phyloP scores from a whole-genome alignment of 2,888 invertebrate genomes.

The Apocheima hispidaria region DNA sequence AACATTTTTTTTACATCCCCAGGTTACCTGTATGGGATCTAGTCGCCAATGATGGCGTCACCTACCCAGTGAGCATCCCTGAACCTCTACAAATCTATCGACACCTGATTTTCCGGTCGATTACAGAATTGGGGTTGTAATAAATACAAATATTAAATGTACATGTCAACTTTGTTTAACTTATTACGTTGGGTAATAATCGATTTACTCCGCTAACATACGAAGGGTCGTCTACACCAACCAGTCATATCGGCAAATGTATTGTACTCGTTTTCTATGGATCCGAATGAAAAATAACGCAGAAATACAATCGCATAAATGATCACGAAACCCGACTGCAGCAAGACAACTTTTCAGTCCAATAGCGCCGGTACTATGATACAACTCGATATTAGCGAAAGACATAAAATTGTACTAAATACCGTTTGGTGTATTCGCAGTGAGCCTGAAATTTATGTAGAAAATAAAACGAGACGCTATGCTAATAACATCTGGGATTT shows the following conservation, averaged over 20 bases:
- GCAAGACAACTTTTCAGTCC: constrained; percentile 24
- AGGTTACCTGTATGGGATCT: too few relatives aligned
- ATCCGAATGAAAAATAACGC: constrained; percentile 7
- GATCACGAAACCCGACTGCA: constrained; percentile 20
- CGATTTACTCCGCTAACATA: too few relatives aligned
- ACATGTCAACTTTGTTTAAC: too few relatives aligned
- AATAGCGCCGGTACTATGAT: constrained; percentile 20
- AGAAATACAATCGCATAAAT: constrained; percentile 19
- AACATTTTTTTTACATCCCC: too few relatives aligned
- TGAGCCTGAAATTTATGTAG: constrained; percentile 33
- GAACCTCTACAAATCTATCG: too few relatives aligned
- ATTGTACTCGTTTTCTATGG: not conserved
- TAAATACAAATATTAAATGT: too few relatives aligned
- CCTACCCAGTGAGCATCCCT: too few relatives aligned
- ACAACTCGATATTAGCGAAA: constrained; percentile 20
- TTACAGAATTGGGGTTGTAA: too few relatives aligned
- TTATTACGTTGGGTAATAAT: too few relatives aligned
- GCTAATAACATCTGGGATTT: constrained; percentile 38
- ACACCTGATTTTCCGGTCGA: too few relatives aligned
- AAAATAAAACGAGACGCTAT: constrained; percentile 38
- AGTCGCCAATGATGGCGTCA: too few relatives aligned
- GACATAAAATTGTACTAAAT: constrained; percentile 35
- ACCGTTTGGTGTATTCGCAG: constrained; percentile 21
- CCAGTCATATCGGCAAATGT: not conserved
- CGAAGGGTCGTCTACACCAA: too few relatives aligned